Percentiles rank a stretch among this genome's conserved stretches.
phyloP scores from a whole-genome alignment of 2,797 vertebrate genomes.

The Sparidentex hasta region DNA sequence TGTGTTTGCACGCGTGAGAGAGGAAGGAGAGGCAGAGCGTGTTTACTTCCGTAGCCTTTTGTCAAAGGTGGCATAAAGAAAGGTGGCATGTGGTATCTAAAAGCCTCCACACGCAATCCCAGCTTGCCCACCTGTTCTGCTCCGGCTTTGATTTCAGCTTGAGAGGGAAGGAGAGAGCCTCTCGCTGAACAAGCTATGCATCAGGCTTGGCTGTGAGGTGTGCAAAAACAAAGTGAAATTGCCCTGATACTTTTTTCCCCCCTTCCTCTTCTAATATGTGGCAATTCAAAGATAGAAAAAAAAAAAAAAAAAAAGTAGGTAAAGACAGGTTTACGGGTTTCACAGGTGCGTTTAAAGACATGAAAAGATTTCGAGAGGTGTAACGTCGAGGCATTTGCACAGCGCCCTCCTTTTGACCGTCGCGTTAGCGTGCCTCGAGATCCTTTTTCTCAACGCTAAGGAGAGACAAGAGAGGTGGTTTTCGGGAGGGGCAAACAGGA shows the following conservation, averaged over 20 bases:
- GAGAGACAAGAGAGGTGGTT: slow-evolving; percentile 7
- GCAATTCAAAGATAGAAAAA: neutral
- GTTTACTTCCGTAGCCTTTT: slow-evolving; percentile 52
- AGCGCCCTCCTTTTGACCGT: neutral
- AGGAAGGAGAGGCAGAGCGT: neutral
- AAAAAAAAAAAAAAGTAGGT: neutral
- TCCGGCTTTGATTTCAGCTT: slow-evolving; percentile 74
- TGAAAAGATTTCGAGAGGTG: slow-evolving; percentile 20
- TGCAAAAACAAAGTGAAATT: slow-evolving; percentile 47
- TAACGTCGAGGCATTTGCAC: slow-evolving; percentile 26
- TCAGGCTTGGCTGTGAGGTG: slow-evolving; percentile 34
- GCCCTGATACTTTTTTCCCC: slow-evolving; percentile 14
- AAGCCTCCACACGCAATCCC: slow-evolving; percentile 69
- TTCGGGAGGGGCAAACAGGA: slow-evolving; percentile 21
- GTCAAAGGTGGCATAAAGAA: slow-evolving; percentile 54
- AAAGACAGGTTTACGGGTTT: neutral
- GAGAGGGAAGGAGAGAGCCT: slow-evolving; percentile 59
- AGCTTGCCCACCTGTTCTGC: slow-evolving; percentile 63
- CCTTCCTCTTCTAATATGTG: slow-evolving; percentile 15
- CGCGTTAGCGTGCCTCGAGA: slow-evolving; percentile 8
- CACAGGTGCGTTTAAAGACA: slow-evolving; percentile 24
- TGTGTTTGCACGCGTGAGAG: neutral
- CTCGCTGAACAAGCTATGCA: slow-evolving; percentile 55
- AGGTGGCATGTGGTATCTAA: slow-evolving; percentile 70
- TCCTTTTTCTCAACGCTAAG: neutral